A percentile compares a stretch with the other conserved stretches of the same genome.
Conservation (phyloP, 1,140 invertebrate genomes). For the Tetramorium simillimum region DNA sequence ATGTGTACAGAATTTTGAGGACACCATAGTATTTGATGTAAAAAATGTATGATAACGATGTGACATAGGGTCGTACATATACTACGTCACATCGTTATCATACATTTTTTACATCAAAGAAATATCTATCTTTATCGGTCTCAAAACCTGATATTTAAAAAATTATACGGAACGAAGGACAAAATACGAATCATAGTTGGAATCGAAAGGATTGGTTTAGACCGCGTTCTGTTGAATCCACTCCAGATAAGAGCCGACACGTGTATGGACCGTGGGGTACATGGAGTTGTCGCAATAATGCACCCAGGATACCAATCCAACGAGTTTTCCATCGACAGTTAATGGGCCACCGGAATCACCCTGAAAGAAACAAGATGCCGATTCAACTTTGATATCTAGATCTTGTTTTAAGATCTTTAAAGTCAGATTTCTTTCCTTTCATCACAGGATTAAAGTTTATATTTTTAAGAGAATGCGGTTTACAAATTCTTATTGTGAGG, state of each 20-base stretch:
- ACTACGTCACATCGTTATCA: neutral
- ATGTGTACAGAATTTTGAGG: conserved; percentile 29
- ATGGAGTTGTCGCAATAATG: conserved; percentile 81
- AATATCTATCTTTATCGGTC: neutral
- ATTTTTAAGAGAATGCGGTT: too few species aligned
- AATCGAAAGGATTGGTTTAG: neutral
- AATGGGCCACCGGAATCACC: too few species aligned
- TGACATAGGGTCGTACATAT: too few species aligned
- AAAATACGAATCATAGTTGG: too few species aligned
- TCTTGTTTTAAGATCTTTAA: too few species aligned
- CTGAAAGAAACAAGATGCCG: too few species aligned
- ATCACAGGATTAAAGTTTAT: too few species aligned
- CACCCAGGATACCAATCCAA: conserved; percentile 85
- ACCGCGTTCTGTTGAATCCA: conserved; percentile 59
- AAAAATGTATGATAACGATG: too few species aligned
- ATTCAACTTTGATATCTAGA: too few species aligned
- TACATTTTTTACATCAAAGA: neutral
- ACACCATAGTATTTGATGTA: too few species aligned
- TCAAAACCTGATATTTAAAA: neutral
- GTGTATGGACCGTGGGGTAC: conserved; percentile 81
- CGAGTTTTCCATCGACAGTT: conserved; percentile 24
- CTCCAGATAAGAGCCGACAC: conserved; percentile 70
- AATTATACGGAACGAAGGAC: too few species aligned
- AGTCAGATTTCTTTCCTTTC: too few species aligned
- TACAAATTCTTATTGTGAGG: neutral